Evolutionary conservation across 2,797 vertebrate species (phyloP).

Genomic region (Poecilia wingei): DNA sequence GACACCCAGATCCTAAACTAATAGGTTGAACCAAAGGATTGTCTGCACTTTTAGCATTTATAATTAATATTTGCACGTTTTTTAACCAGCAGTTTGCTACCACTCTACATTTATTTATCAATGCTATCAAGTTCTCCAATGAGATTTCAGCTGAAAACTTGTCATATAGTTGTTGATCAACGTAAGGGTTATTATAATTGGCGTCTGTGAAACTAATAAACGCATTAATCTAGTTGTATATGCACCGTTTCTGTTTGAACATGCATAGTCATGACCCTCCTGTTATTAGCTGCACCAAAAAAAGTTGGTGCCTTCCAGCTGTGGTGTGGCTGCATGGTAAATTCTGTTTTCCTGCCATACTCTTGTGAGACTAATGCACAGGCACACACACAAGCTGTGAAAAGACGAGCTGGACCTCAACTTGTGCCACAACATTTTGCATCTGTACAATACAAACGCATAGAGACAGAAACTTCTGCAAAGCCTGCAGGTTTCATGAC

Average conservation of each 20-base stretch:
- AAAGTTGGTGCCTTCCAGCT: constrained; percentile 45
- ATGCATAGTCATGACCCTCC: constrained; percentile 1
- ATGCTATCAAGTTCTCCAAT: background rate
- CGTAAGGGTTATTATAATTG: background rate
- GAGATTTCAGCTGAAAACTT: background rate
- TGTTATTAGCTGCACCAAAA: constrained; percentile 1
- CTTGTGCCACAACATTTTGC: constrained; percentile 4
- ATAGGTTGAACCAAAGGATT: background rate
- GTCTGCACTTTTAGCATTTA: background rate
- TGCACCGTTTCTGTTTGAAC: constrained; percentile 15
- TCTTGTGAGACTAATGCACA: constrained; percentile 34
- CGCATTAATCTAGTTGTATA: constrained; percentile 27
- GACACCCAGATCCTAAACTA: background rate
- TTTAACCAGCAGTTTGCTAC: background rate
- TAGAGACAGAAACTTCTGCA: constrained; percentile 31
- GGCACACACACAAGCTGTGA: constrained; percentile 26
- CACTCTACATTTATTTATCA: too few species aligned
- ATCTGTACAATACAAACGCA: constrained; percentile 16
- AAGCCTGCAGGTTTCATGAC: constrained; percentile 43
- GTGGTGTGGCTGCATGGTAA: constrained; percentile 32
- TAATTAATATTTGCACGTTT: background rate
- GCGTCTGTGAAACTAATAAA: constrained; percentile 61
- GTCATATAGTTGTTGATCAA: background rate
- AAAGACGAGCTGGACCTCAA: constrained; percentile 16
- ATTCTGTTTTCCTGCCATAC: constrained; percentile 28